Evolutionary conservation across 1,140 invertebrate species (phyloP).

Genomic region (Drosophila nannoptera): DNA sequence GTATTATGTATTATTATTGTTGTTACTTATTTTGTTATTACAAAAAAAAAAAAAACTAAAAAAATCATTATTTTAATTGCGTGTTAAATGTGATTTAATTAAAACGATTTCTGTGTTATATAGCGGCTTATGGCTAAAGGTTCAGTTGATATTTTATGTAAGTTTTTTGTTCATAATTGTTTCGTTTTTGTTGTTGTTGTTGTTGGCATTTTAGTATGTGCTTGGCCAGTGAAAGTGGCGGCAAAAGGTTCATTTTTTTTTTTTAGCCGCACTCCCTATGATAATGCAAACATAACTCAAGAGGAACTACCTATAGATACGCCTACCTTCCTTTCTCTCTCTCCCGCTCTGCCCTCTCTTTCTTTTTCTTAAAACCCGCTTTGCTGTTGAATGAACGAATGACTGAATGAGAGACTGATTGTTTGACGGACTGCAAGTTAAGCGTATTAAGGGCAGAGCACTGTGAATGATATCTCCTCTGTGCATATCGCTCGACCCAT

Average conservation of each 20-base stretch:
- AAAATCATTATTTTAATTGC: slow-evolving; percentile 57
- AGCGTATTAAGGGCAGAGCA: slow-evolving; percentile 60
- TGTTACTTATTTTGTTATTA: slow-evolving; percentile 25
- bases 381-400: slow-evolving; percentile 20
- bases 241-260: slow-evolving; percentile 43
- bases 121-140: slow-evolving; percentile 34
- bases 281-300: slow-evolving; percentile 39
- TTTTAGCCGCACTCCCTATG: slow-evolving; percentile 31
- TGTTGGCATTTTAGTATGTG: slow-evolving; percentile 41
- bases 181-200: slow-evolving; percentile 47
- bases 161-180: slow-evolving; percentile 46
- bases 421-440: slow-evolving; percentile 7
- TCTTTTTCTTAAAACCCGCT: slow-evolving; percentile 32
- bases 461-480: slow-evolving; percentile 34
- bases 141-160: slow-evolving; percentile 50
- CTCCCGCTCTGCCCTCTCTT: too few relatives aligned
- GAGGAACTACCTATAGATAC: slow-evolving; percentile 26
- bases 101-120: slow-evolving; percentile 63
- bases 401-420: slow-evolving; percentile 40
- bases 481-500: background rate
- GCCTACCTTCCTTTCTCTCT: background rate
- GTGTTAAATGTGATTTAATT: slow-evolving; percentile 74
- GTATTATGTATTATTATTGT: slow-evolving; percentile 42
- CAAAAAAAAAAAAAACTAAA: slow-evolving; percentile 1
- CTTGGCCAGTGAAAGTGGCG: slow-evolving; percentile 71